Evolutionary conservation across 2,113 vertebrate species (phyloP).

Genomic region (Harpagus bidentatus): DNA sequence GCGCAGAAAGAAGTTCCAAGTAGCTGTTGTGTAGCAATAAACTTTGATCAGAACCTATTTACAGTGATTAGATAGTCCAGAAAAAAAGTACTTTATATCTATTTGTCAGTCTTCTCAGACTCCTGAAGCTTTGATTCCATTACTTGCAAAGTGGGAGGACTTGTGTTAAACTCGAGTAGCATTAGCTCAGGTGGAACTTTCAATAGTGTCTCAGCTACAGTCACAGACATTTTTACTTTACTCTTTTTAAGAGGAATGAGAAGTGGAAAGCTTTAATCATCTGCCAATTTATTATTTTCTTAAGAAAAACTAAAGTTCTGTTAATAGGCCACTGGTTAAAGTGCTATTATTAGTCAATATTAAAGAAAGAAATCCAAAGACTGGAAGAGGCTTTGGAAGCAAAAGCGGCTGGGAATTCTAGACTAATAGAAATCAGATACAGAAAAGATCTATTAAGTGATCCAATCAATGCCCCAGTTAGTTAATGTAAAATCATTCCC

Average conservation of each 20-base stretch:
- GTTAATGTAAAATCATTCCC: not conserved
- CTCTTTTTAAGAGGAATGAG: not conserved
- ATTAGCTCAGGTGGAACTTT: not conserved
- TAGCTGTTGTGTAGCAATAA: not conserved
- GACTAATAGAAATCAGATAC: constrained; percentile 22
- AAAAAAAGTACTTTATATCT: not conserved
- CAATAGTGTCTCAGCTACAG: not conserved
- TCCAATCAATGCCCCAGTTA: not conserved
- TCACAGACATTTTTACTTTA: not conserved
- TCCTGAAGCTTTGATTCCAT: not conserved
- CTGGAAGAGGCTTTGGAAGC: not conserved
- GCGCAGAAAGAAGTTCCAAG: not conserved
- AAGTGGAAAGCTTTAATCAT: constrained; percentile 25
- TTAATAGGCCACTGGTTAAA: not conserved
- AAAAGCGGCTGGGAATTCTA: constrained; percentile 4
- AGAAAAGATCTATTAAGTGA: not conserved
- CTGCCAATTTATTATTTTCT: constrained; percentile 47
- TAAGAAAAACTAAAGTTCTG: not conserved
- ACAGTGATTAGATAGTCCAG: not conserved
- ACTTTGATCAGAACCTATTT: not conserved
- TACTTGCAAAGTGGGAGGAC: not conserved
- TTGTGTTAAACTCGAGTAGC: not conserved
- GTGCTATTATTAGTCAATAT: constrained; percentile 12
- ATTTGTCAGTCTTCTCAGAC: not conserved
- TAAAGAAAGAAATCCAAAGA: constrained; percentile 14